Percentiles rank a stretch among this genome's conserved stretches.
Conservation (phyloP, 1,140 invertebrate genomes). For the Helicorthomorpha holstii region DNA sequence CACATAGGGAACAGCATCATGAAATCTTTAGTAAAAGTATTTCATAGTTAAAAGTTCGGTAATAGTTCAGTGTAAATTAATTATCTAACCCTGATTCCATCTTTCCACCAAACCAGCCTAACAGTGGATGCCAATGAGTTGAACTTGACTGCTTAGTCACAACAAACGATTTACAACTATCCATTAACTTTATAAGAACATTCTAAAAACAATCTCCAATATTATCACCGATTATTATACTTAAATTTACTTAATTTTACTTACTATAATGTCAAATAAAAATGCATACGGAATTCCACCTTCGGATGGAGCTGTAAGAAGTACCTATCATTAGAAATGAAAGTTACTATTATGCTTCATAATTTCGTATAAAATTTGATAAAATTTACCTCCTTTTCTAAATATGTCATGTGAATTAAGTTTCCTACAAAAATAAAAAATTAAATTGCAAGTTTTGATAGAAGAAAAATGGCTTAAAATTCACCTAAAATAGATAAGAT, state of each 20-base stretch:
- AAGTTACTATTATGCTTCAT: conserved; percentile 1
- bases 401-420: conserved; percentile 51
- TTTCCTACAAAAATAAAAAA: conserved; percentile 25
- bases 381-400: conserved; percentile 44
- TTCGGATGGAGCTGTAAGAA: conserved; percentile 16
- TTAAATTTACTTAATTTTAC: conserved; percentile 7
- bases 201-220: conserved; percentile 31
- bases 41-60: too few species aligned
- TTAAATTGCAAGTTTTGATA: not conserved
- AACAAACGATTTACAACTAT: conserved; percentile 70
- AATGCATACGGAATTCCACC: conserved; percentile 25
- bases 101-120: conserved; percentile 89
- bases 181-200: conserved; percentile 57
- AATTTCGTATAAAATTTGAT: conserved; percentile 5
- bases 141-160: conserved; percentile 69
- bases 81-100: conserved; percentile 43
- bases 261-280: conserved; percentile 27
- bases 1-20: conserved; percentile 60
- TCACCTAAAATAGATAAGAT: conserved; percentile 64
- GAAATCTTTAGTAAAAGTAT: conserved; percentile 44
- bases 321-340: not conserved
- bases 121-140: conserved; percentile 90
- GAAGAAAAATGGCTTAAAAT: not conserved
- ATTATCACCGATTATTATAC: not conserved
- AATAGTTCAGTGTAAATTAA: too few species aligned